phyloP scores from a whole-genome alignment of 1,140 invertebrate genomes.

The Sycophila sp. region DNA sequence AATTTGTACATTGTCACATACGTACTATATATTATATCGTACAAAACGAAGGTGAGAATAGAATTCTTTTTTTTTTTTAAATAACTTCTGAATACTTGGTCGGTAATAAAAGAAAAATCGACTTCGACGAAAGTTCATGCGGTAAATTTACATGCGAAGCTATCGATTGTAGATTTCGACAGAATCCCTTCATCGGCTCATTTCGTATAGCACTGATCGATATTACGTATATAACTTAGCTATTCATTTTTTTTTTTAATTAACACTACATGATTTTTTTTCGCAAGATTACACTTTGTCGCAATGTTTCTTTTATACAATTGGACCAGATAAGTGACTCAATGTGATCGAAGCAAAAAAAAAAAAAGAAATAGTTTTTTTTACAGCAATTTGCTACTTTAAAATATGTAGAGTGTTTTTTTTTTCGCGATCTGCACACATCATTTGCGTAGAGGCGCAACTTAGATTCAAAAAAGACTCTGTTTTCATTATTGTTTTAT shows the following conservation, averaged over 20 bases:
- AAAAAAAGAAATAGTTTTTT: no score
- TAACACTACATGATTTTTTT: constrained; percentile 18
- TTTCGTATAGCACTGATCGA: no score
- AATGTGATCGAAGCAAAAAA: constrained; percentile 3
- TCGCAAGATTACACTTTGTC: constrained; percentile 2
- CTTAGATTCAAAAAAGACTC: no score
- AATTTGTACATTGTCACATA: no score
- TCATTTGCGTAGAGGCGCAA: background rate
- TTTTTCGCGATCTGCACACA: background rate
- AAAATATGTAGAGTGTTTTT: background rate
- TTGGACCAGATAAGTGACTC: background rate
- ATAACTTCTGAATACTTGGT: background rate
- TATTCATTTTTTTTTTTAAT: background rate
- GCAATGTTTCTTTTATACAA: constrained; percentile 15
- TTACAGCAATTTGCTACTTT: background rate
- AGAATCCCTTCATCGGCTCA: no score
- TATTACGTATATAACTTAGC: no score
- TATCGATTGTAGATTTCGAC: background rate
- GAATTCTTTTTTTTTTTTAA: no score
- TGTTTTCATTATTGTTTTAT: no score
- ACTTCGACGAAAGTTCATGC: background rate
- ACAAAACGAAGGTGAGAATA: no score
- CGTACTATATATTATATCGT: no score
- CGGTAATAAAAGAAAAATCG: background rate
- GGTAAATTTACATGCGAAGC: background rate